Conservation (phyloP, 2,797 vertebrate genomes). For the Crypturellus tataupa region DNA sequence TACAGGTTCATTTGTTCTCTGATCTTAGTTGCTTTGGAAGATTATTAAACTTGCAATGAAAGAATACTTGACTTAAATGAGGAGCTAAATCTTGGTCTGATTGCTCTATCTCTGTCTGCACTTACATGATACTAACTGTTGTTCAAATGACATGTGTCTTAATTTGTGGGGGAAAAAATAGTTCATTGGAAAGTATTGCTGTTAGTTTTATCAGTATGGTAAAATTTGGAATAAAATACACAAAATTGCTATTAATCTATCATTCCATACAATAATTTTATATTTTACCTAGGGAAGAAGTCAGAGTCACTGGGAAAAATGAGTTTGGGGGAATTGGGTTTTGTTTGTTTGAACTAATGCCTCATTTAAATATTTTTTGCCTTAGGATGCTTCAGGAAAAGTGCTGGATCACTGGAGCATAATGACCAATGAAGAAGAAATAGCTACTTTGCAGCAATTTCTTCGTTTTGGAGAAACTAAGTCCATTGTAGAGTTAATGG, state of each 20-base stretch:
- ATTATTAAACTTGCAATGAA: conserved; percentile 81
- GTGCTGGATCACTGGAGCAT: conserved; percentile 97
- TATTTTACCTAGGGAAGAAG: background rate
- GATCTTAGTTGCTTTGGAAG: conserved; percentile 82
- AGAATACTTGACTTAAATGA: conserved; percentile 87
- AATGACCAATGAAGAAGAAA: conserved; percentile 97
- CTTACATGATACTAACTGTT: conserved; percentile 42
- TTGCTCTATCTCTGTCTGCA: conserved; percentile 55
- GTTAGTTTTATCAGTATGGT: background rate
- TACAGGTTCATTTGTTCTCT: conserved; percentile 85
- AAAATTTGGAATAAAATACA: background rate
- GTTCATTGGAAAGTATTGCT: background rate
- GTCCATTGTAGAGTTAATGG: conserved; percentile 98
- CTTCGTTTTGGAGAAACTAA: conserved; percentile 98
- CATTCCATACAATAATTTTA: background rate
- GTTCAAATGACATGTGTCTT: conserved; percentile 58
- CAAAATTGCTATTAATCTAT: background rate
- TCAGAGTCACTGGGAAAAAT: background rate
- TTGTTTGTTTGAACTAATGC: background rate
- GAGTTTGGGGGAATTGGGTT: fast-evolving
- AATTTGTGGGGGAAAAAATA: conserved; percentile 48
- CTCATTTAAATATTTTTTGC: conserved; percentile 13
- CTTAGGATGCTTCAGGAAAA: conserved; percentile 94
- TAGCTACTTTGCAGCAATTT: conserved; percentile 96
- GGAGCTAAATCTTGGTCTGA: conserved; percentile 78